Conservation (phyloP, 2,888 invertebrate genomes). For the Acanthosepion pharaonis region DNA sequence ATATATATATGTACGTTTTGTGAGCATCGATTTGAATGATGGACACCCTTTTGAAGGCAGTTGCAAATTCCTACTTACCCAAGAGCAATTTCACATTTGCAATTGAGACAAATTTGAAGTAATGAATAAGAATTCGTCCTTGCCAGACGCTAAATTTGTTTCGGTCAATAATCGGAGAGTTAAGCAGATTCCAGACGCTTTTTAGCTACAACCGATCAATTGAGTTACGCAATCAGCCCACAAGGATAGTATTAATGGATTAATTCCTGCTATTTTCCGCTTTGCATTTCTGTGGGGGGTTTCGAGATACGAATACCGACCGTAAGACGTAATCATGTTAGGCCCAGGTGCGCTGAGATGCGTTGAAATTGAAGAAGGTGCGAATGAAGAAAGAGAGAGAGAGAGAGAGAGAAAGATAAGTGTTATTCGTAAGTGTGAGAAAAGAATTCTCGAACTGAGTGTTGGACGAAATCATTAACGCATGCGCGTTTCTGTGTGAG, state of each 20-base stretch:
- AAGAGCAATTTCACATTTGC: neutral
- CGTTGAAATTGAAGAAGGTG: neutral
- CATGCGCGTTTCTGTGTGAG: neutral
- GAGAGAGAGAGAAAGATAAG: neutral
- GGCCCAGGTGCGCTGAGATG: neutral
- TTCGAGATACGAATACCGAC: conserved; percentile 17
- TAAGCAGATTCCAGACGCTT: neutral
- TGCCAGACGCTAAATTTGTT: neutral
- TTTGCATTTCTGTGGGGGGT: neutral
- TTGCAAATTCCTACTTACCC: neutral
- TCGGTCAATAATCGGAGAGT: neutral
- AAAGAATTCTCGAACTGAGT: neutral
- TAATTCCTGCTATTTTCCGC: conserved; percentile 9
- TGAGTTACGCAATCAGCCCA: conserved; percentile 22
- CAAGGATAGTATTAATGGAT: neutral
- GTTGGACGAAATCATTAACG: neutral
- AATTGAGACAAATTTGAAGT: neutral
- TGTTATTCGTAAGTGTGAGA: neutral
- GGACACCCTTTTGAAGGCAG: neutral
- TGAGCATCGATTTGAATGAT: neutral
- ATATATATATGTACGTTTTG: no score
- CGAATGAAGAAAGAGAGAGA: neutral
- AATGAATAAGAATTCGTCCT: neutral
- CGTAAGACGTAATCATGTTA: neutral
- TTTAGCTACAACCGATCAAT: neutral